Conservation (phyloP, 1,140 invertebrate genomes). For the Phocides pigmalion region DNA sequence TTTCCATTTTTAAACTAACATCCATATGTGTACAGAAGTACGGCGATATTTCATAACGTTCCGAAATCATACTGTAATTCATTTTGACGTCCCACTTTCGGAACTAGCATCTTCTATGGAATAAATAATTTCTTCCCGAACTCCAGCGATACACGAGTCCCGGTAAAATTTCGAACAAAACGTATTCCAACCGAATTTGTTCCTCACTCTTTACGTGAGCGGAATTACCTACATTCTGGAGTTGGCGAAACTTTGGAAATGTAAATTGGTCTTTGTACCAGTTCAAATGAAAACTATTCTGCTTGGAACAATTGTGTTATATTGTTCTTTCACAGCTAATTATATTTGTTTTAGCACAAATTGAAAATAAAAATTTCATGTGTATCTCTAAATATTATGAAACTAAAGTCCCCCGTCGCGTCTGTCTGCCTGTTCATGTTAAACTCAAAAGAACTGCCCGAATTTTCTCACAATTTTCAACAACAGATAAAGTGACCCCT, state of each 20-base stretch:
- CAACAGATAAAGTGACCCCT: too few species aligned
- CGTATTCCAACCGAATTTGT: conserved; percentile 19
- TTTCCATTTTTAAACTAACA: too few species aligned
- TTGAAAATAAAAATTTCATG: too few species aligned
- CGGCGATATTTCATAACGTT: neutral
- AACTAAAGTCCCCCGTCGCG: too few species aligned
- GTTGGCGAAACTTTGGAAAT: conserved; percentile 2
- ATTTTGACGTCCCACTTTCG: conserved; percentile 16
- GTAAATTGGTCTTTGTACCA: conserved; percentile 8
- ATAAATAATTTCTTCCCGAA: conserved; percentile 29
- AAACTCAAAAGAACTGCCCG: too few species aligned
- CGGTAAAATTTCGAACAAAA: conserved; percentile 18
- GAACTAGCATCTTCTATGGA: conserved; percentile 6
- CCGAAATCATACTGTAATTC: conserved; percentile 2
- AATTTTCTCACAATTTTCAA: too few species aligned
- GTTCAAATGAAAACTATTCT: neutral
- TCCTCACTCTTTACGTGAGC: conserved; percentile 8
- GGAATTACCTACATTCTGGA: conserved; percentile 4
- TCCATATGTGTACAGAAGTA: too few species aligned
- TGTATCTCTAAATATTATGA: too few species aligned
- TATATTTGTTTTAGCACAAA: too few species aligned
- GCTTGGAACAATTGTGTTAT: neutral
- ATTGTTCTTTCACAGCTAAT: neutral
- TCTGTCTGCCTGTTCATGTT: too few species aligned
- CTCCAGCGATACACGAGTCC: conserved; percentile 20